phyloP scores from a whole-genome alignment of 2,113 vertebrate species.

The Forbesichthys agassizii region DNA sequence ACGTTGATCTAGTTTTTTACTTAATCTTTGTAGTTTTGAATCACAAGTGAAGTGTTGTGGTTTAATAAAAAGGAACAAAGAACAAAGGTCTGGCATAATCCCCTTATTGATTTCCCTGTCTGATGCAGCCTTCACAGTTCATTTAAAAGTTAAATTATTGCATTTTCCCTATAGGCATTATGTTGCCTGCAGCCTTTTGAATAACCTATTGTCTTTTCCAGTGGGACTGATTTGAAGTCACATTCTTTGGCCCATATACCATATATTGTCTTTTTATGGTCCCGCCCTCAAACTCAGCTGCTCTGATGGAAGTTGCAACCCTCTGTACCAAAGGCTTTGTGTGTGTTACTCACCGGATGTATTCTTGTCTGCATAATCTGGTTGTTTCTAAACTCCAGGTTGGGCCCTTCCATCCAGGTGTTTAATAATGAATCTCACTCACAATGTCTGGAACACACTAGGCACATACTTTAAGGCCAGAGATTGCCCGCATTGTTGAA shows the following conservation, averaged over 20 bases:
- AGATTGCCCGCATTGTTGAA: too few species aligned
- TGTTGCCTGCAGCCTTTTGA: constrained; percentile 37
- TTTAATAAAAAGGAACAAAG: too few species aligned
- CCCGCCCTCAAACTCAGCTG: constrained; percentile 20
- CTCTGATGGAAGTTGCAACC: constrained; percentile 40
- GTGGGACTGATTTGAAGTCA: constrained; percentile 48
- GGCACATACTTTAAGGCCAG: too few species aligned
- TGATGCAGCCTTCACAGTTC: constrained; percentile 16
- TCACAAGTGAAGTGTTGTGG: too few species aligned
- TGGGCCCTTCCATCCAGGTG: too few species aligned
- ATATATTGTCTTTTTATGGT: constrained; percentile 47
- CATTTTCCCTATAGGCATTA: constrained; percentile 29
- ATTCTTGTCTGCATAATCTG: constrained; percentile 3
- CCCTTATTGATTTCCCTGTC: too few species aligned
- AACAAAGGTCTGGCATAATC: too few species aligned
- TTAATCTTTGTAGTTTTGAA: too few species aligned
- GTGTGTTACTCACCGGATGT: constrained; percentile 11
- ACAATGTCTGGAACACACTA: too few species aligned
- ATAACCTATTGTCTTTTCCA: constrained; percentile 43
- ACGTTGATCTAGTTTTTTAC: too few species aligned
- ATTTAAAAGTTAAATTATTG: constrained; percentile 60
- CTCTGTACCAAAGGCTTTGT: constrained; percentile 29
- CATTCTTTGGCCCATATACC: constrained; percentile 37
- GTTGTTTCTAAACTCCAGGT: too few species aligned
- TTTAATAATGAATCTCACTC: too few species aligned